These are phyloP conservation scores for Lepidotrigona ventralis DNA, from an alignment of 1,140 invertebrate species.

Conservation along the genomic window DNA sequence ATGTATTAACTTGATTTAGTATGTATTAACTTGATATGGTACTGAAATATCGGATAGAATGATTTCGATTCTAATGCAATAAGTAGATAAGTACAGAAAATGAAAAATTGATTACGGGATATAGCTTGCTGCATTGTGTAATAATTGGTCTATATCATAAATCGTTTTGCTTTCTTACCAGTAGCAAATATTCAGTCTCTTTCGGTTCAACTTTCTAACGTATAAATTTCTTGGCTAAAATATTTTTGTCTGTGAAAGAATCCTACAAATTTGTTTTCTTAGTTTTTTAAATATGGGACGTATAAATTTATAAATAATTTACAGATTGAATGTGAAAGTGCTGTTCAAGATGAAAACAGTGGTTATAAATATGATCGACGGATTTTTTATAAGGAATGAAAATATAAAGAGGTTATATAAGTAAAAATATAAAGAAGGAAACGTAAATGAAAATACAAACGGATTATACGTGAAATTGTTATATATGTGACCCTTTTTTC, in stretches of 20 bases:
- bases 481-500: not conserved
- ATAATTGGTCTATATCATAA: too few relatives aligned
- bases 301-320: not conserved
- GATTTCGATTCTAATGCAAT: too few relatives aligned
- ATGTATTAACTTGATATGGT: not conserved
- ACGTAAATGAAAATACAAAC: too few relatives aligned
- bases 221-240: not conserved
- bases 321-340: too few relatives aligned
- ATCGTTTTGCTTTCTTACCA: not conserved
- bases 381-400: too few relatives aligned
- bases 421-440: too few relatives aligned
- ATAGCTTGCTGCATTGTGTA: too few relatives aligned
- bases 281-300: not conserved
- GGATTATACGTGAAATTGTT: not conserved
- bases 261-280: not conserved
- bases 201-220: not conserved
- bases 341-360: too few relatives aligned
- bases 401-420: too few relatives aligned
- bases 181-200: not conserved
- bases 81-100: not conserved
- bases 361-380: too few relatives aligned
- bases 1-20: not conserved
- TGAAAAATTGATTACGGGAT: too few relatives aligned
- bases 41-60: not conserved
- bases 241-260: not conserved